Base-by-base conservation (phyloP, 2,113 vertebrate genomes). In the Dissostichus mawsoni region DNA sequence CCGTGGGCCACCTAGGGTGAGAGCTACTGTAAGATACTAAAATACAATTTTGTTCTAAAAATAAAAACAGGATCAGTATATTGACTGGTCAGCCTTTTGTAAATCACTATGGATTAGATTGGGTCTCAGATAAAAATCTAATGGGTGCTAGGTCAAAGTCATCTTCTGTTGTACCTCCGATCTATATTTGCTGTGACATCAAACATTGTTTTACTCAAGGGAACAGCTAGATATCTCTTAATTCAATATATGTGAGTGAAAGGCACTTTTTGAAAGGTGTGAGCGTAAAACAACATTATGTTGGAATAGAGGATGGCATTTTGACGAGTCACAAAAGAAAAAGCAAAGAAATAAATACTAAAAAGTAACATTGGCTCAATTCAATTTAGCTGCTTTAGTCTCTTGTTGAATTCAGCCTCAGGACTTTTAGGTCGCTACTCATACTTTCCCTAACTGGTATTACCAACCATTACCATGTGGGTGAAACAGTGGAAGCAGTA, bases 51-150 rank as follows among this genome's bases (percentile, higher is more conserved):
- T 25, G 14, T 13, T 70, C 16, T 36, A 41, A 56, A 56, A 71
- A 63, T 63, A 69, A 23, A 29, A 51, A 51, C 8, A 29, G 29
- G 47, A 73, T 68, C 55, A 16, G 53, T 52, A 44, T 68, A 62
- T 69, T 81, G 58, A 81, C 23, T 62, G 8, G 50, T 45, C 25
- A 44, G 65, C 41, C 44, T 57, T 81, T 29, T 57, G 5, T 29
- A 12, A 69, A 20, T 36, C 61, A 47, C 36, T 47, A 16, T 23
- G 17, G 41, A 64, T 50, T 51, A 41, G 51, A 23, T 3, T 41
- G 16, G 48, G 56, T 68, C 50, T 55, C 36, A 53, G 18, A 41
- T 5, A 47, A 29, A 13, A 20, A 23, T 51, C 17, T 47, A 51
- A 44, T 51, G 57, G 23, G 25, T 13, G 44, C n/a, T 10, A 9